A percentile compares a stretch with the other conserved stretches of the same genome.
These are phyloP conservation scores for Cyprinus carpio DNA, from an alignment of 2,113 vertebrate species.

Conservation along the genomic window DNA sequence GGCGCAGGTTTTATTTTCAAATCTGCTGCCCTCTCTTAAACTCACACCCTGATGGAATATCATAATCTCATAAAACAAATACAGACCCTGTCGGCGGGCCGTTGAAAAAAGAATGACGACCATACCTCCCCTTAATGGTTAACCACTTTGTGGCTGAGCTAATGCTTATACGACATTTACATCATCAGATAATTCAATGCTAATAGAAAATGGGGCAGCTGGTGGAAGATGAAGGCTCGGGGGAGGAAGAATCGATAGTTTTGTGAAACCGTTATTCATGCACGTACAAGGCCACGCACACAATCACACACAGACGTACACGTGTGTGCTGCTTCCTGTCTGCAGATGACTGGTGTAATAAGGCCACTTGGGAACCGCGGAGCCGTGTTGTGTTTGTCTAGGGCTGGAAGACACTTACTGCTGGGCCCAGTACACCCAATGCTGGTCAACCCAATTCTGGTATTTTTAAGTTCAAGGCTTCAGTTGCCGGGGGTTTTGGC, in stretches of 20 bases:
- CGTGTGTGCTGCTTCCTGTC: not conserved
- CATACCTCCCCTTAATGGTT: slow-evolving; percentile 19
- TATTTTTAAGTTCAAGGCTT: not conserved
- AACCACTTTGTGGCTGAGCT: slow-evolving; percentile 44
- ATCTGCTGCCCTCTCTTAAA: not conserved
- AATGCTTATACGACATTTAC: slow-evolving; percentile 51
- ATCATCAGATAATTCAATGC: slow-evolving; percentile 52
- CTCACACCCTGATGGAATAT: slow-evolving; percentile 15
- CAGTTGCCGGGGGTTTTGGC: not conserved
- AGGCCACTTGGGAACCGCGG: not conserved
- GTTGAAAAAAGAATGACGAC: slow-evolving; percentile 29
- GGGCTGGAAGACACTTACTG: not conserved
- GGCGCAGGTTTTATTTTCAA: slow-evolving; percentile 2
- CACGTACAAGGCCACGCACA: slow-evolving; percentile 18
- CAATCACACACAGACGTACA: not conserved
- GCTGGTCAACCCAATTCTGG: not conserved
- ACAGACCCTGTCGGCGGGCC: not conserved
- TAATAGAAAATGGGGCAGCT: slow-evolving; percentile 41
- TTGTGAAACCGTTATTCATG: slow-evolving; percentile 42
- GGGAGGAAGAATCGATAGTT: slow-evolving; percentile 48
- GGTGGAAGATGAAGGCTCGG: slow-evolving; percentile 30
- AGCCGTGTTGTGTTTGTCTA: slow-evolving; percentile 31
- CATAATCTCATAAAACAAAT: slow-evolving; percentile 15
- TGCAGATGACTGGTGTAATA: slow-evolving; percentile 29
- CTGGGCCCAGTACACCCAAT: not conserved